phyloP scores from a whole-genome alignment of 1,140 invertebrate genomes.

The Armadillidium nasatum region DNA sequence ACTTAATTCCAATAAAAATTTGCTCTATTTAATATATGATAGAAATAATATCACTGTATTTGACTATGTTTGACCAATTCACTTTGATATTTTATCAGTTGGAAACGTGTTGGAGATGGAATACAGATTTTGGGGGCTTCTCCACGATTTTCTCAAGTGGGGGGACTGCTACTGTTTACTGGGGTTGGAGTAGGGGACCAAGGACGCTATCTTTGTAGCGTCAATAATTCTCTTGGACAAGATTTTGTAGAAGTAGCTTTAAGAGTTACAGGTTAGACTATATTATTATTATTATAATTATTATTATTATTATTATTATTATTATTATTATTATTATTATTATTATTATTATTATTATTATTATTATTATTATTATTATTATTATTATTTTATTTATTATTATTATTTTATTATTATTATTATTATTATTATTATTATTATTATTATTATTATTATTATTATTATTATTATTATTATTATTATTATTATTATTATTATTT shows the following conservation, averaged over 20 bases:
- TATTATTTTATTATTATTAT: constrained; percentile 8
- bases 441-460: constrained; percentile 31
- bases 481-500: neutral
- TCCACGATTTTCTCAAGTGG: constrained; percentile 41
- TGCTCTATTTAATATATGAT: neutral
- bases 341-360: neutral
- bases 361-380: neutral
- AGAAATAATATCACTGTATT: neutral
- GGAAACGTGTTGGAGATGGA: constrained; percentile 35
- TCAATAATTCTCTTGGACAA: constrained; percentile 62
- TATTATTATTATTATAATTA: neutral
- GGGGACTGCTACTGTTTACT: constrained; percentile 45
- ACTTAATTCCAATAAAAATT: neutral
- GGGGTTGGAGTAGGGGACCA: constrained; percentile 48
- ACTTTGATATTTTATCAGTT: constrained; percentile 18
- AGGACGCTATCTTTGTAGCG: constrained; percentile 60
- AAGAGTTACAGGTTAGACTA: constrained; percentile 59
- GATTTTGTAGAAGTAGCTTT: constrained; percentile 76
- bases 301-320: constrained; percentile 47
- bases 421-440: neutral
- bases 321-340: too few relatives aligned
- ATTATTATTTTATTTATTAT: neutral
- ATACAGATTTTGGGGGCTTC: constrained; percentile 45
- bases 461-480: neutral
- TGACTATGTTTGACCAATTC: neutral